Percentiles rank a stretch among this genome's conserved stretches.
Conservation (phyloP, 2,797 vertebrate species). For the Syndactyla subalaris region DNA sequence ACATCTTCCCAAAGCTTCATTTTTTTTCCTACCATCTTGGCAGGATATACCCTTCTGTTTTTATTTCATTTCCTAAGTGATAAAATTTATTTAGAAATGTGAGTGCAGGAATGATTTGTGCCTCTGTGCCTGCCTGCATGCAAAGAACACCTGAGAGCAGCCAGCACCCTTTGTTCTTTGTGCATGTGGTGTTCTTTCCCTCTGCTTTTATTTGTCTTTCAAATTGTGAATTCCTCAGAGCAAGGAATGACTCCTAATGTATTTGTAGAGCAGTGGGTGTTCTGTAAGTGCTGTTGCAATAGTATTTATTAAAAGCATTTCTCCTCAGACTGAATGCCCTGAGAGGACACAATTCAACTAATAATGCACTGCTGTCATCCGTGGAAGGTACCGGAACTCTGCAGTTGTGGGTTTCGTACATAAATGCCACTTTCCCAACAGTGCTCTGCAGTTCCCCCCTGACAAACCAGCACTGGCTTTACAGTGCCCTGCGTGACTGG, state of each 20-base stretch:
- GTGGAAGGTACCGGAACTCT: neutral
- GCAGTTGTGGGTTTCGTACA: neutral
- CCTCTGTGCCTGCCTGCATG: neutral
- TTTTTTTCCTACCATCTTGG: neutral
- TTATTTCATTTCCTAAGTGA: neutral
- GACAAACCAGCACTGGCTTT: neutral
- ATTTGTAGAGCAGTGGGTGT: neutral
- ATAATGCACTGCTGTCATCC: neutral
- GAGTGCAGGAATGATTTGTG: neutral
- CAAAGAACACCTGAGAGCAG: neutral
- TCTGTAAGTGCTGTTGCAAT: neutral
- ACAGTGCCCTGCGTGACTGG: accelerated
- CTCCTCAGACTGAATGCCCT: neutral
- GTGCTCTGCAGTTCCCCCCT: neutral
- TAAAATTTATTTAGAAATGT: neutral
- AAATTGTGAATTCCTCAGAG: neutral
- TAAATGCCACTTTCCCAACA: neutral
- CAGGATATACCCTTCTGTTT: neutral
- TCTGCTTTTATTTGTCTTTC: neutral
- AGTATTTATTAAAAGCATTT: neutral
- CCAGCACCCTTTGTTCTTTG: neutral
- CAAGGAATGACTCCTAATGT: neutral
- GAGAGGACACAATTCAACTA: neutral
- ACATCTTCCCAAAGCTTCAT: neutral
- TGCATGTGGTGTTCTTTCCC: neutral